phyloP scores from a whole-genome alignment of 2,113 vertebrate genomes.

The Cyprinodon brontotheroides region DNA sequence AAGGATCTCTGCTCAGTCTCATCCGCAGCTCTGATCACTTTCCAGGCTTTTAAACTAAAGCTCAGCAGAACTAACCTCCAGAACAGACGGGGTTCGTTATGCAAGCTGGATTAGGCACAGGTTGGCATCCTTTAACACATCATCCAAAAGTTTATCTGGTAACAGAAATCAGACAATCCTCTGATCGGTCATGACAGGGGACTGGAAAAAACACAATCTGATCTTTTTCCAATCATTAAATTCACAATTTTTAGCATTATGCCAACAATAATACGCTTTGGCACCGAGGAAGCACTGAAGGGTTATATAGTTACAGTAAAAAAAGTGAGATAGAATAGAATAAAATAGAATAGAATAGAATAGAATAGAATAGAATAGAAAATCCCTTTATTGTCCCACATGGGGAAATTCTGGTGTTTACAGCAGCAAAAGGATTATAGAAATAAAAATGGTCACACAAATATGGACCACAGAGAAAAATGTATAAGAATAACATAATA shows the following conservation, averaged over 20 bases:
- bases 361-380: too few species aligned
- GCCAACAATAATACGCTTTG: background rate
- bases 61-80: background rate
- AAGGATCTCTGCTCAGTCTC: background rate
- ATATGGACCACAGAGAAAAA: too few species aligned
- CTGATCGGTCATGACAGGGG: background rate
- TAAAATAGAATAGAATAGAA: too few species aligned
- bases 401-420: too few species aligned
- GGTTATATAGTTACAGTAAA: background rate
- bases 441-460: too few species aligned
- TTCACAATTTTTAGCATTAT: too few species aligned
- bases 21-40: background rate
- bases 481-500: too few species aligned
- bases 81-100: conserved; percentile 12
- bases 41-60: background rate
- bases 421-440: too few species aligned
- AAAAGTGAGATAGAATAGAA: too few species aligned
- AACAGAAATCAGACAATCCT: background rate
- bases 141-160: background rate
- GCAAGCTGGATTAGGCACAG: conserved; percentile 36
- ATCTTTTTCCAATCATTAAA: background rate
- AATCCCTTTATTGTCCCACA: too few species aligned
- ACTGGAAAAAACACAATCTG: background rate
- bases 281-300: background rate
- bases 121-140: conserved; percentile 21